phyloP scores from a whole-genome alignment of 2,888 invertebrate genomes.

The Disparrhopalites patrizii region DNA sequence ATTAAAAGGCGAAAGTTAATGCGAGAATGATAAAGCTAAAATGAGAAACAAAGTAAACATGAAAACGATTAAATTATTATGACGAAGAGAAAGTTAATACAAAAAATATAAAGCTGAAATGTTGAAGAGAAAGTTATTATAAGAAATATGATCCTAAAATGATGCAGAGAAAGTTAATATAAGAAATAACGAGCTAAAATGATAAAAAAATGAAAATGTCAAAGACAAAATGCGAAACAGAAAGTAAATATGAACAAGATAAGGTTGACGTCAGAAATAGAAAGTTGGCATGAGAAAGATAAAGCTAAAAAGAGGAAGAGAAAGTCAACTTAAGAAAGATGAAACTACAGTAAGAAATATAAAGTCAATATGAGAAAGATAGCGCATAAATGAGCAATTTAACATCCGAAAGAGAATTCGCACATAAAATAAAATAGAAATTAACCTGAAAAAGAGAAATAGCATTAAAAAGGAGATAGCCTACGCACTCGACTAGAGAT shows the following conservation, averaged over 20 bases:
- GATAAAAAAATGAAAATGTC: too few relatives aligned
- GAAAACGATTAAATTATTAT: not conserved
- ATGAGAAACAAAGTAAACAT: not conserved
- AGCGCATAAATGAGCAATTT: not conserved
- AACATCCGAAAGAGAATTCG: not conserved
- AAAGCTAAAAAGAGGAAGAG: not conserved
- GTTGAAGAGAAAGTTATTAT: too few relatives aligned
- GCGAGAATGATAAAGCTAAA: not conserved
- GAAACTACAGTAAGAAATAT: not conserved
- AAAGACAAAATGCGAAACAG: too few relatives aligned
- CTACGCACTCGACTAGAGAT: too few relatives aligned
- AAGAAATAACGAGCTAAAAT: too few relatives aligned
- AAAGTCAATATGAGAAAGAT: not conserved
- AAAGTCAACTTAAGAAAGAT: not conserved
- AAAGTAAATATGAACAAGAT: not conserved
- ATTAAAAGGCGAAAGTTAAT: not conserved
- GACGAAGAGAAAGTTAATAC: not conserved
- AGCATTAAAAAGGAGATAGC: not conserved
- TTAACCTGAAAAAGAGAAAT: too few relatives aligned
- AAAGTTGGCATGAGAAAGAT: not conserved
- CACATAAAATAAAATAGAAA: too few relatives aligned
- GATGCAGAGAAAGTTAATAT: too few relatives aligned
- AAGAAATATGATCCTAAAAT: too few relatives aligned
- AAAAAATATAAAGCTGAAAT: not conserved
- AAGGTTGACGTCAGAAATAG: not conserved